Evolutionary conservation across 2,888 invertebrate genomes (phyloP).

Genomic region (Eilema sororculum): DNA sequence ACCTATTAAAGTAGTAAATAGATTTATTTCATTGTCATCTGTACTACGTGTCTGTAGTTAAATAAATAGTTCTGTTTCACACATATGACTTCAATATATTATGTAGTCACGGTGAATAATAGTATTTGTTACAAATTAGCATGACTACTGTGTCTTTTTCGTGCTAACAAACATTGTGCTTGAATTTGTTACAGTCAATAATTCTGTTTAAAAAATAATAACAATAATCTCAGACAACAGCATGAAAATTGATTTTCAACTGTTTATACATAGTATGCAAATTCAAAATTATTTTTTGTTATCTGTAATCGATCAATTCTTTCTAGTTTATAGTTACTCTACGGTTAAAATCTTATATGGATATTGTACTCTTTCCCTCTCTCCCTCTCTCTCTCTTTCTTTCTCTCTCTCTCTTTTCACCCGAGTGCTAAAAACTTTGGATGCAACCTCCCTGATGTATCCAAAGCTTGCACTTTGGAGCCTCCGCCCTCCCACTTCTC

Average conservation of each 20-base stretch:
- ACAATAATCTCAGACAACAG: not conserved
- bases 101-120: not conserved
- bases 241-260: not conserved
- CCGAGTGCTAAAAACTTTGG: no score
- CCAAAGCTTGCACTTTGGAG: no score
- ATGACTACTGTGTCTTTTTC: not conserved
- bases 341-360: no score
- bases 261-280: not conserved
- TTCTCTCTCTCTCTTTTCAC: no score
- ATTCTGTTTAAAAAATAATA: not conserved
- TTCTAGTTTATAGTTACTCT: no score
- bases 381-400: no score
- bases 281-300: not conserved
- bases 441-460: no score
- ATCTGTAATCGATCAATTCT: not conserved
- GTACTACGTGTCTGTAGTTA: not conserved
- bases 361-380: no score
- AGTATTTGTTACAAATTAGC: not conserved
- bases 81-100: not conserved
- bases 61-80: not conserved
- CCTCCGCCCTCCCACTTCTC: no score
- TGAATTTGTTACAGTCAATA: not conserved
- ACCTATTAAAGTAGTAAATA: not conserved
- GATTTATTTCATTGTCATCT: not conserved
- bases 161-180: not conserved